These are phyloP conservation scores for Cenopis cana DNA, from an alignment of 2,888 invertebrate species.

Conservation along the genomic window DNA sequence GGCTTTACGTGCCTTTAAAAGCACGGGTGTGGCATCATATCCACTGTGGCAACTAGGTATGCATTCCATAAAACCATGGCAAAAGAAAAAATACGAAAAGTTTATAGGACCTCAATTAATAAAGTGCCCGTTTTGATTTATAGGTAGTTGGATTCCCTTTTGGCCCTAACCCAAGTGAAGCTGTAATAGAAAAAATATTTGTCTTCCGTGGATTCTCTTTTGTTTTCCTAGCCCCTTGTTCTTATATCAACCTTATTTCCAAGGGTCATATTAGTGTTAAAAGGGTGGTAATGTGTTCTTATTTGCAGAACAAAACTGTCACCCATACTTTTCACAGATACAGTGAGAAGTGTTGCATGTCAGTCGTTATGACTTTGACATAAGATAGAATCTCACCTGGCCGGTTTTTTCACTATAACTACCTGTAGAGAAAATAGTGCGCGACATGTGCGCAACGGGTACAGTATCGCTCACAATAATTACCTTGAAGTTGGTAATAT, in stretches of 20 bases:
- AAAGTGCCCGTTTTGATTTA: slow-evolving; percentile 38
- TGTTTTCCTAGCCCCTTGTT: slow-evolving; percentile 46
- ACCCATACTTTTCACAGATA: neutral
- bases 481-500: too few relatives aligned
- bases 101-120: slow-evolving; percentile 35
- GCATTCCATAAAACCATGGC: neutral
- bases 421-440: too few relatives aligned
- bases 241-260: slow-evolving; percentile 47
- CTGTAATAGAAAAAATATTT: slow-evolving; percentile 49
- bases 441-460: too few relatives aligned
- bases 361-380: too few relatives aligned
- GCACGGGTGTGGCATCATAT: too few relatives aligned
- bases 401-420: too few relatives aligned
- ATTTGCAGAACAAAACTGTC: slow-evolving; percentile 27
- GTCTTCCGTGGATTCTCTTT: slow-evolving; percentile 46
- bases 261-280: slow-evolving; percentile 39
- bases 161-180: slow-evolving; percentile 47
- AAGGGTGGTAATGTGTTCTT: slow-evolving; percentile 37
- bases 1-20: too few relatives aligned
- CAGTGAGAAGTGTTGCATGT: too few relatives aligned
- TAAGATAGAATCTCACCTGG: too few relatives aligned
- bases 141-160: slow-evolving; percentile 27
- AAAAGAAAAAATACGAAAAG: slow-evolving; percentile 17
- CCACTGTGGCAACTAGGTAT: neutral
- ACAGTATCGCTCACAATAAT: too few relatives aligned